Evolutionary conservation across 2,797 vertebrate species (phyloP), one percentile per base, ranked within the genome.

Genomic region (Apogon talboti): DNA sequence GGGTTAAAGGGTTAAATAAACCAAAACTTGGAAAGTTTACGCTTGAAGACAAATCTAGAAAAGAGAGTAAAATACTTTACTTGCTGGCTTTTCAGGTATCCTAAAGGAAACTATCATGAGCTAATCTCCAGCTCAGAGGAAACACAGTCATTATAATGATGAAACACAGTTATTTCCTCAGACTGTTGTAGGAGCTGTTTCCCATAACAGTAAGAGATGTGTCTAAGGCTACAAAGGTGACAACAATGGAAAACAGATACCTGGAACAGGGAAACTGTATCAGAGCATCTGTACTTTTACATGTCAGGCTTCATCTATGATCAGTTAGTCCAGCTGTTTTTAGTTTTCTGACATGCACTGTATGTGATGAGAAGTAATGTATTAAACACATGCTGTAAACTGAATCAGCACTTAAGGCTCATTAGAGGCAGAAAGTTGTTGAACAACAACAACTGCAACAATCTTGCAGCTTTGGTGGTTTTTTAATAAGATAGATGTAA

Each of bases 41-140:
- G 14, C 6, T 52, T 30, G 5, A 14, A 9, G 13, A 41, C 18
- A 41, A 54, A 19, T 13, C 41, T 3, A 43, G 19, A 51, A 56
- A 33, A 46, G 33, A 40, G 58, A 37, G 2, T n/a, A n/a, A n/a
- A n/a, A n/a, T n/a, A n/a, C n/a, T 46, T 51, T 33, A 24, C 48
- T 71, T 49, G 37, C 21, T 11, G 42, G 18, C 2, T 28, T 69
- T n/a, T 58, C 13, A 58, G 44, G 10, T 4, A 33, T 21, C 38
- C 18, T 24, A 49, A 50, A 37, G 16, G 56, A 59, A 54, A 65
- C 43, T 11, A 60, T 42, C 16, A 52, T 54, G 19, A 41, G 42
- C 49, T 43, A 18, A 51, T 67, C 24, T 51, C 10, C 16, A 59
- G 37, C 54, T 52, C 24, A 10, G 33, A 14, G 6, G 33, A 16